phyloP scores from a whole-genome alignment of 2,888 invertebrate species.

The Monochamus alternatus region DNA sequence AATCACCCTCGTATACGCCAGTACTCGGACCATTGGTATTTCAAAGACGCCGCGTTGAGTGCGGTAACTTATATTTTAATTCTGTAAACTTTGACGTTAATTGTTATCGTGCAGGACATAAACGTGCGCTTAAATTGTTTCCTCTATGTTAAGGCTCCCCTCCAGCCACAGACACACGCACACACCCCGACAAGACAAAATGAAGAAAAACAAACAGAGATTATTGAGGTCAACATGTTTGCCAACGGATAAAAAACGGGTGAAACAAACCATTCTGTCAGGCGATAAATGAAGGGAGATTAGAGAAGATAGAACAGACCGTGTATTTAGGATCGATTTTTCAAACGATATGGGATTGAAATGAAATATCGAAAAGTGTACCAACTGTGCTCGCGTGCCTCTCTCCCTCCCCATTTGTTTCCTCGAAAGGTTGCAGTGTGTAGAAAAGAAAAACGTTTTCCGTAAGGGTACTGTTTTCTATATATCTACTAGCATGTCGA shows the following conservation, averaged over 20 bases:
- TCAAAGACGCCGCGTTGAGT: too few species aligned
- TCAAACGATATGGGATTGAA: constrained; percentile 33
- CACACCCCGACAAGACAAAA: not conserved
- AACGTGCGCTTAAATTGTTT: too few species aligned
- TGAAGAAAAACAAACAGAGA: constrained; percentile 10
- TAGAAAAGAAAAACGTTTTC: not conserved
- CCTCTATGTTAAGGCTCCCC: too few species aligned
- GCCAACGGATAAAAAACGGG: constrained; percentile 11
- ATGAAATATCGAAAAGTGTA: constrained; percentile 38
- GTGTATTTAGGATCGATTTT: constrained; percentile 34
- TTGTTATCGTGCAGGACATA: too few species aligned
- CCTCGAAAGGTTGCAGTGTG: constrained; percentile 12
- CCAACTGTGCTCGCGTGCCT: constrained; percentile 30
- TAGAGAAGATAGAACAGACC: constrained; percentile 31
- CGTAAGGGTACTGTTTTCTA: not conserved
- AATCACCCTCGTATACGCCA: too few species aligned
- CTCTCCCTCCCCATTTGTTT: constrained; percentile 23
- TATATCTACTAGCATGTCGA: too few species aligned
- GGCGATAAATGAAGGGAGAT: constrained; percentile 36
- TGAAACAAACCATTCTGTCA: constrained; percentile 19
- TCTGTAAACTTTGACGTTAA: too few species aligned
- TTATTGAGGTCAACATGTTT: constrained; percentile 23
- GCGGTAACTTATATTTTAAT: too few species aligned
- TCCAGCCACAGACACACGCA: too few species aligned
- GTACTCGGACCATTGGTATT: too few species aligned